These are phyloP conservation scores for Macrotrachela quadricornifera DNA, from an alignment of 1,140 invertebrate genomes.

Conservation along the genomic window DNA sequence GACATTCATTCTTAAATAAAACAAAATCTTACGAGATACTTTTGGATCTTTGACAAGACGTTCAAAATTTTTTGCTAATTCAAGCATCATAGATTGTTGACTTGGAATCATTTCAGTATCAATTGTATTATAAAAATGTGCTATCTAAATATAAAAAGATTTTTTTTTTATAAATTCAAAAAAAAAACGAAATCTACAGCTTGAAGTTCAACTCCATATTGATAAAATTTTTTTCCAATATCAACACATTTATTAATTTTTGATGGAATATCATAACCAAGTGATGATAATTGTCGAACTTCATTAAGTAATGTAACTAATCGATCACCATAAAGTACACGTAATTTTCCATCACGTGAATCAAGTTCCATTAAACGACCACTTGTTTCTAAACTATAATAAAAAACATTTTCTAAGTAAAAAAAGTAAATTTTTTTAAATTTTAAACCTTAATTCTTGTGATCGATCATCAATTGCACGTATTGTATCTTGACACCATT, in stretches of 20 bases:
- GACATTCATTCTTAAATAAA: too few relatives aligned
- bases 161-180: too few relatives aligned
- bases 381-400: slow-evolving; percentile 41
- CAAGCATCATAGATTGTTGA: slow-evolving; percentile 80
- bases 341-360: slow-evolving; percentile 47
- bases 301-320: slow-evolving; percentile 57
- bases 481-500: slow-evolving; percentile 40
- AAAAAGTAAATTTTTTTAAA: too few relatives aligned
- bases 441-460: too few relatives aligned
- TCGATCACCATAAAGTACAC: slow-evolving; percentile 62
- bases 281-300: slow-evolving; percentile 46
- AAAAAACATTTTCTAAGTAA: slow-evolving; percentile 17
- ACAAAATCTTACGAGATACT: too few relatives aligned
- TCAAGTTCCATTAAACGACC: slow-evolving; percentile 54
- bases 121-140: slow-evolving; percentile 92
- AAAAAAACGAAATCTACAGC: too few relatives aligned
- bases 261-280: slow-evolving; percentile 54
- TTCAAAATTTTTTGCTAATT: slow-evolving; percentile 66
- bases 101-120: slow-evolving; percentile 86
- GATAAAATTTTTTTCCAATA: slow-evolving; percentile 50
- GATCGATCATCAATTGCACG: slow-evolving; percentile 30
- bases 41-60: slow-evolving; percentile 52
- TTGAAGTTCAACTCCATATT: slow-evolving; percentile 36
- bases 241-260: slow-evolving; percentile 44
- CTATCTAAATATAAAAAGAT: slow-evolving; percentile 43